Base-by-base conservation (phyloP, 2,888 invertebrate genomes). In the Nemoura dubitans region DNA sequence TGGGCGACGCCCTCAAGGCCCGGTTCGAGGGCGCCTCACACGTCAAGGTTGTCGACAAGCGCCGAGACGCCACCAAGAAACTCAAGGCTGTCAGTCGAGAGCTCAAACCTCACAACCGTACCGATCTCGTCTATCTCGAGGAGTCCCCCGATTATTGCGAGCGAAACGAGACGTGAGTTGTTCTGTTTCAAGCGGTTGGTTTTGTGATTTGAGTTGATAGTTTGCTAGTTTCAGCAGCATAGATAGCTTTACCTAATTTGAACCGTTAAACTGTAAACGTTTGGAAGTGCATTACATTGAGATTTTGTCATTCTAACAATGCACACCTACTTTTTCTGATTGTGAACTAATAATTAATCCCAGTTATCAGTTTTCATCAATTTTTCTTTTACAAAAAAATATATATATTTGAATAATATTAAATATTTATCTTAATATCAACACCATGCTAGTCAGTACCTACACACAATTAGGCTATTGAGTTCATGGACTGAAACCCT, bases 141-240 rank as follows among this genome's bases (percentile, higher is more conserved):
- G 96, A 97, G 90, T 98, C 98, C 26, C 98, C 98, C 0, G 97
- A 98, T 91, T 98, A 97, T 91, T 98, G 98, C 91, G 96, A 97
- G 91, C 94, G 94, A 87, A 96, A 98, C 92, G 94, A 95, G 88
- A 95, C 95, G 96, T 97, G 92, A 94, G 95, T 93, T 28, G 30
- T 0, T 29, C 83, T 6, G 3, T 28, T 43, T 3, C 26, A n/a
- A n/a, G n/a, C 26, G 5, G 21, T 29, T 30, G 82, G 27, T 76
- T 80, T 88, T 77, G 30, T 77, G 25, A n/a, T 36, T 80, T 86
- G 26, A 85, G 10, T 10, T 85, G n/a, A 25, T 36, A 36, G 43
- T 43, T 43, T 43, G 10, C 43, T 16, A 43, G 7, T 43, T 43
- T 16, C 7, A 43, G n/a, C n/a, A n/a, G n/a, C n/a, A n/a, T n/a